Conservation (phyloP, 2,113 vertebrate genomes). For the Alces alces region DNA sequence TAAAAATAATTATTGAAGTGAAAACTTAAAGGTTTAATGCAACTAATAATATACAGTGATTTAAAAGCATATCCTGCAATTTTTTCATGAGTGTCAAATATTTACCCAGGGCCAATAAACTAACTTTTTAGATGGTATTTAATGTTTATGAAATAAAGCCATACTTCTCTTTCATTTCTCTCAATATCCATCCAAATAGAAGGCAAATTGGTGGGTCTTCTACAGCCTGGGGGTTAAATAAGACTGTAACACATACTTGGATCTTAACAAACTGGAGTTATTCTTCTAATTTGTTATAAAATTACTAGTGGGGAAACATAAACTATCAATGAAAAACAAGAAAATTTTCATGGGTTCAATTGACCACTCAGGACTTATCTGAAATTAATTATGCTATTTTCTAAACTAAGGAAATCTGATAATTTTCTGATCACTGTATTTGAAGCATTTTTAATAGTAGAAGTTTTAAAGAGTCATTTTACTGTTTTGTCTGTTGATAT, state of each 20-base stretch:
- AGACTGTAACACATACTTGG: background rate
- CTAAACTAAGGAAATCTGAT: background rate
- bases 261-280: background rate
- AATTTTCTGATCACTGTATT: background rate
- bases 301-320: constrained; percentile 7
- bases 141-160: constrained; percentile 29
- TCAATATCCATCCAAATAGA: background rate
- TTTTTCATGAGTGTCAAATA: background rate
- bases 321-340: constrained; percentile 16
- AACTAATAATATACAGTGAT: background rate
- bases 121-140: constrained; percentile 20
- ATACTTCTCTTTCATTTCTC: constrained; percentile 8
- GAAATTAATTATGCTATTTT: constrained; percentile 23
- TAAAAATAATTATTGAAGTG: background rate
- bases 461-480: constrained; percentile 1
- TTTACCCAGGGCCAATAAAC: background rate
- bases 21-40: background rate
- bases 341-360: constrained; percentile 15
- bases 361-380: background rate
- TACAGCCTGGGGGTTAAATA: background rate
- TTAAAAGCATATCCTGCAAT: background rate
- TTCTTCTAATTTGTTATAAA: constrained; percentile 45
- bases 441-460: background rate
- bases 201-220: background rate
- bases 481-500: background rate